Evolutionary conservation across 2,888 invertebrate genomes (phyloP).

Genomic region (Boloria selene): DNA sequence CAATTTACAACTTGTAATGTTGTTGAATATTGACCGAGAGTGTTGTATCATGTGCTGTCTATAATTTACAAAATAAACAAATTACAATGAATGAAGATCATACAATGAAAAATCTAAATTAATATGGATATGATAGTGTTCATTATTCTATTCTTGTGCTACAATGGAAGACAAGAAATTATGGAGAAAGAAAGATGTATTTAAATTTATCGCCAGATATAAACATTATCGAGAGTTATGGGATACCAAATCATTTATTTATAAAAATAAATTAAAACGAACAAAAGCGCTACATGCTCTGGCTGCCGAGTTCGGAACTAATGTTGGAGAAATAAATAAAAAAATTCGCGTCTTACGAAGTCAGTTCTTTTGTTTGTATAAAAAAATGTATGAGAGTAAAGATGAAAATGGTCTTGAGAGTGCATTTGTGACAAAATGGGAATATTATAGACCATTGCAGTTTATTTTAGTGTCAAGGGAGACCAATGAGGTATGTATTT

Average conservation of each 20-base stretch:
- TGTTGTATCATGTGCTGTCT: no score
- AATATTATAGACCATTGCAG: conserved; percentile 21
- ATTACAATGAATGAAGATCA: no score
- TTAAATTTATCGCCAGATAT: conserved; percentile 25
- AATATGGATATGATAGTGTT: background rate
- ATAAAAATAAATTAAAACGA: conserved; percentile 27
- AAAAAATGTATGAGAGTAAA: conserved; percentile 26
- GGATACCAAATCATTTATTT: conserved; percentile 25
- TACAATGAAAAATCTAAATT: background rate
- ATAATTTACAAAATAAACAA: no score
- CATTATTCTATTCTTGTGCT: no score
- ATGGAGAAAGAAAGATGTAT: conserved; percentile 31
- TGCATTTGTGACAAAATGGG: conserved; percentile 27
- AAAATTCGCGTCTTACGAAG: conserved; percentile 29
- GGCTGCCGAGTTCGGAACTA: conserved; percentile 29
- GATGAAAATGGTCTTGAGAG: conserved; percentile 9
- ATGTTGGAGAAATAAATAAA: conserved; percentile 29
- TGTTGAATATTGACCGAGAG: no score
- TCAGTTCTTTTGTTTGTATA: conserved; percentile 30
- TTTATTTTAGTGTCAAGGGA: conserved; percentile 20
- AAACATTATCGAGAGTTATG: conserved; percentile 28
- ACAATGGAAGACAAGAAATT: conserved; percentile 26
- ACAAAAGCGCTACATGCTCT: conserved; percentile 24
- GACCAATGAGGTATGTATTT: background rate
- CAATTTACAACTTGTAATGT: no score